These are phyloP conservation scores for Condylostylus longicornis DNA, from an alignment of 1,140 invertebrate genomes.

Conservation along the genomic window DNA sequence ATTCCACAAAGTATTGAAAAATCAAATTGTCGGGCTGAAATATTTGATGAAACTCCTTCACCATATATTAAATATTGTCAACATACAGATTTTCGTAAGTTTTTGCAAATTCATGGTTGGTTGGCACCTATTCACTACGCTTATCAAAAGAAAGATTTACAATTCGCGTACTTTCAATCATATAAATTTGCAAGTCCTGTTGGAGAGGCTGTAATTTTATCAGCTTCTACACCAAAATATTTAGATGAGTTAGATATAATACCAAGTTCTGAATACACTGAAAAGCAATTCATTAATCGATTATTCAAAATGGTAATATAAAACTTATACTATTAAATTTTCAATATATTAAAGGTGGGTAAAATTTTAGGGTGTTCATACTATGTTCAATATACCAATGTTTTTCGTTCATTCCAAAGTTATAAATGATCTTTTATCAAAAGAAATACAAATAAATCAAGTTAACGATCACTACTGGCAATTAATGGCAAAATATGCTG, in stretches of 20 bases:
- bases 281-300: constrained; percentile 25
- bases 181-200: constrained; percentile 54
- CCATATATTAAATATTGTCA: constrained; percentile 27
- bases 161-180: constrained; percentile 34
- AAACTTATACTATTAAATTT: not conserved
- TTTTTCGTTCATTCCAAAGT: constrained; percentile 28
- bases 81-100: constrained; percentile 24
- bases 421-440: constrained; percentile 21
- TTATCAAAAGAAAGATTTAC: constrained; percentile 46
- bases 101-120: constrained; percentile 50
- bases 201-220: constrained; percentile 50
- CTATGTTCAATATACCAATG: constrained; percentile 21
- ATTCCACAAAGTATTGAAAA: constrained; percentile 13
- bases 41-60: constrained; percentile 22
- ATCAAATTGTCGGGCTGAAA: constrained; percentile 21
- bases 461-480: constrained; percentile 46
- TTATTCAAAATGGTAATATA: constrained; percentile 36
- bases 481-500: constrained; percentile 38
- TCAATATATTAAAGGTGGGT: not conserved
- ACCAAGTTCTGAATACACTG: constrained; percentile 13
- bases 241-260: constrained; percentile 25
- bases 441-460: constrained; percentile 27
- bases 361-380: constrained; percentile 20
- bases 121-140: constrained; percentile 61
- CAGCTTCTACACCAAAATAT: constrained; percentile 42